Evolutionary conservation across 2,888 invertebrate species (phyloP).

Genomic region (Drosophila merina): DNA sequence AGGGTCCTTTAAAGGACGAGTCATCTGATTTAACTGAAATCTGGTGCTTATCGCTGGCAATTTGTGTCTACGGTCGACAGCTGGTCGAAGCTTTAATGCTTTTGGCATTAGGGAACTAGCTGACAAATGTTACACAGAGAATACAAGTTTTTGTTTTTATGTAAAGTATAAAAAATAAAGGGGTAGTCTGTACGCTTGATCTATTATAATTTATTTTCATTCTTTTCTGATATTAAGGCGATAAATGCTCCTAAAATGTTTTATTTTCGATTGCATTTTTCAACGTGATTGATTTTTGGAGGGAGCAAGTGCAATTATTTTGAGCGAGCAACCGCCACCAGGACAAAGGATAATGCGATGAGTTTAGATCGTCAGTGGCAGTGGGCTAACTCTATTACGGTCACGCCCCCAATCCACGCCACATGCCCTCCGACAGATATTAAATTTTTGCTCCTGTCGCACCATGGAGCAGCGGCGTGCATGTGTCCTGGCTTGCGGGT

Average conservation of each 20-base stretch:
- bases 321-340: slow-evolving; percentile 47
- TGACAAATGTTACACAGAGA: slow-evolving; percentile 8
- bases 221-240: no score
- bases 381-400: slow-evolving; percentile 69
- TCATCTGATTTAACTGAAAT: neutral
- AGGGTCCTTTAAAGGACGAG: neutral
- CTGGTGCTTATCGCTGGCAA: slow-evolving; percentile 5
- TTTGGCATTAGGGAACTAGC: slow-evolving; percentile 13
- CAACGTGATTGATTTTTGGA: neutral
- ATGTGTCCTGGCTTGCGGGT: slow-evolving; percentile 30
- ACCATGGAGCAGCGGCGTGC: slow-evolving; percentile 42
- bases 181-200: no score
- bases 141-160: neutral
- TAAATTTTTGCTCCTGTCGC: slow-evolving; percentile 53
- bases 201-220: no score
- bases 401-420: slow-evolving; percentile 40
- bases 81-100: slow-evolving; percentile 26
- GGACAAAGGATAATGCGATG: slow-evolving; percentile 65
- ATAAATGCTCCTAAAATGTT: no score
- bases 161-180: no score
- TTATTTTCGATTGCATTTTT: neutral
- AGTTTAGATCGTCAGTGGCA: slow-evolving; percentile 55
- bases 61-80: slow-evolving; percentile 31
- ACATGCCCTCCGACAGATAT: slow-evolving; percentile 55
- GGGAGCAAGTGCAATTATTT: slow-evolving; percentile 59